phyloP scores from a whole-genome alignment of 2,797 vertebrate species.

The Ptychobarbus kaznakovi region DNA sequence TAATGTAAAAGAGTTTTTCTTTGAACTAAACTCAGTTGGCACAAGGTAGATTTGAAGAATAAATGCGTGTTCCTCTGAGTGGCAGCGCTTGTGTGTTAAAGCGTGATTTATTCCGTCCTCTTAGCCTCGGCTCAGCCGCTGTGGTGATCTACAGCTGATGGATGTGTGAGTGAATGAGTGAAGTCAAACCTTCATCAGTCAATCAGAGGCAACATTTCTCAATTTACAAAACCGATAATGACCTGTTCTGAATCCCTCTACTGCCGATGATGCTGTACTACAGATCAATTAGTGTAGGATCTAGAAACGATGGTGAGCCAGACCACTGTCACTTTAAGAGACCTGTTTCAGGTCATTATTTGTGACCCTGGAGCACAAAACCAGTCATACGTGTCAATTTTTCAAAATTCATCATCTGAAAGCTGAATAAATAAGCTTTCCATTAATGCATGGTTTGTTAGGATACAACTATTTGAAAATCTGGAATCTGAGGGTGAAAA shows the following conservation, averaged over 20 bases:
- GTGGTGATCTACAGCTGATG: conserved; percentile 72
- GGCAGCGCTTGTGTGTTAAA: conserved; percentile 70
- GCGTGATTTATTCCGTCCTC: conserved; percentile 76
- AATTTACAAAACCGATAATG: not conserved
- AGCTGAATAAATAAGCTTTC: too few relatives aligned
- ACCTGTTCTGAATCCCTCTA: not conserved
- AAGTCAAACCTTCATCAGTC: conserved; percentile 41
- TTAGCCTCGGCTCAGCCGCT: conserved; percentile 64
- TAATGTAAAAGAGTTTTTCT: not conserved
- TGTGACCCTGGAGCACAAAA: too few relatives aligned
- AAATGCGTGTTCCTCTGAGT: conserved; percentile 67
- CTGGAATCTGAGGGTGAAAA: too few relatives aligned
- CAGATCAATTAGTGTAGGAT: not conserved
- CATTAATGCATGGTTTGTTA: too few relatives aligned
- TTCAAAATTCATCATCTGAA: too few relatives aligned
- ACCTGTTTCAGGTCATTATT: too few relatives aligned
- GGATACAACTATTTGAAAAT: too few relatives aligned
- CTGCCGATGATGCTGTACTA: not conserved
- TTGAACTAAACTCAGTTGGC: not conserved
- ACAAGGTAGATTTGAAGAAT: conserved; percentile 62
- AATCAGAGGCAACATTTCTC: not conserved
- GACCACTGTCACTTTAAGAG: too few relatives aligned
- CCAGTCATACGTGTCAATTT: too few relatives aligned
- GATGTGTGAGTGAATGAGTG: conserved; percentile 68
- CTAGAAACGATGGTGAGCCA: not conserved